These are phyloP conservation scores for Paradoxurus hermaphroditus DNA, from an alignment of 2,113 vertebrate genomes.

Conservation along the genomic window DNA sequence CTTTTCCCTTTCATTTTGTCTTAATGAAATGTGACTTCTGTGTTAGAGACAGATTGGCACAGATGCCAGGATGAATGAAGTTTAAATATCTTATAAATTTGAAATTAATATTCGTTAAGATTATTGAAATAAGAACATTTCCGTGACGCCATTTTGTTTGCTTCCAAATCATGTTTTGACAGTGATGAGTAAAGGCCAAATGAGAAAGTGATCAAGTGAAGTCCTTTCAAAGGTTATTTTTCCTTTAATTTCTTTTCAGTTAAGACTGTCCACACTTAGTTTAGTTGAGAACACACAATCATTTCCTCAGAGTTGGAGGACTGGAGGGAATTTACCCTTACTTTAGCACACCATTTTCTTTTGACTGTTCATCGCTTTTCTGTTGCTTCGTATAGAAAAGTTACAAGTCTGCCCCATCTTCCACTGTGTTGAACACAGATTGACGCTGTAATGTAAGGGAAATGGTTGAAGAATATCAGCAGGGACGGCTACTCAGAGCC, in stretches of 20 bases:
- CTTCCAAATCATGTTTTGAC: constrained; percentile 3
- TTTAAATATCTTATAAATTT: background rate
- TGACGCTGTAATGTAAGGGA: constrained; percentile 1
- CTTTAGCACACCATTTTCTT: constrained; percentile 34
- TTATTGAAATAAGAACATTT: constrained; percentile 19
- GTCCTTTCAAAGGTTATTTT: background rate
- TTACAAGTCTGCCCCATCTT: constrained; percentile 6
- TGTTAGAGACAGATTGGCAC: background rate
- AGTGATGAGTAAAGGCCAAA: background rate
- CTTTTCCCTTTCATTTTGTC: background rate
- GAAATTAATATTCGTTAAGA: background rate
- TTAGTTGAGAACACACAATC: background rate
- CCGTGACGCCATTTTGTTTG: background rate
- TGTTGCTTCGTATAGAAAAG: background rate
- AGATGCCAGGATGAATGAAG: background rate
- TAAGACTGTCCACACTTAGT: accelerated
- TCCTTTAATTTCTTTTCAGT: background rate
- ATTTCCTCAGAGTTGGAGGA: constrained; percentile 25
- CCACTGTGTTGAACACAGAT: constrained; percentile 17
- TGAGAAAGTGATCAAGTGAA: background rate
- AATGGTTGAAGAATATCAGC: constrained; percentile 20
- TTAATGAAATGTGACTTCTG: background rate
- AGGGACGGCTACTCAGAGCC: background rate
- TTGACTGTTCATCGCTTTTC: background rate
- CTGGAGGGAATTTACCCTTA: constrained; percentile 9